Conservation (phyloP, 2,797 vertebrate genomes). For the Poeciliopsis turneri region DNA sequence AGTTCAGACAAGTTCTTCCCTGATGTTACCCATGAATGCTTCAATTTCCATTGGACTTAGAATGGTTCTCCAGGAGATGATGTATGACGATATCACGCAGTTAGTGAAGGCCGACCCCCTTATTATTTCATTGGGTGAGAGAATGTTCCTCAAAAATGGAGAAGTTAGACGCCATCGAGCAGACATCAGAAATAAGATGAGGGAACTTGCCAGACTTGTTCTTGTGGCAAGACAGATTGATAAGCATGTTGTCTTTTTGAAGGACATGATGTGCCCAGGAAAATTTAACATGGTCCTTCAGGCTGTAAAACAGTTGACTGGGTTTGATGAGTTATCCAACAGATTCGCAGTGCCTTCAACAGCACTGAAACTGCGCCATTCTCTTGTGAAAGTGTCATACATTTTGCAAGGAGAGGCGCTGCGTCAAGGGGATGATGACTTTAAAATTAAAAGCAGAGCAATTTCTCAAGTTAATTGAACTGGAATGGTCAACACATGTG, state of each 20-base stretch:
- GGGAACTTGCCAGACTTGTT: constrained; percentile 22
- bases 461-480: neutral
- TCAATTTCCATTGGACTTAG: neutral
- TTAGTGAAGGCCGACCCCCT: too few species aligned
- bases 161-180: neutral
- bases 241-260: constrained; percentile 9
- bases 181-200: constrained; percentile 20
- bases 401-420: constrained; percentile 25
- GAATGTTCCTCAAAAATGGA: neutral
- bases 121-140: too few species aligned
- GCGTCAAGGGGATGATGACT: neutral
- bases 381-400: constrained; percentile 1
- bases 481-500: constrained; percentile 7
- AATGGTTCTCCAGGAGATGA: too few species aligned
- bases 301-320: constrained; percentile 8
- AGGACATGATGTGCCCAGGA: constrained; percentile 10
- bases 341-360: neutral
- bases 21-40: neutral
- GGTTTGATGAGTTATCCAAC: neutral
- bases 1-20: neutral
- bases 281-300: constrained; percentile 11
- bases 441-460: neutral
- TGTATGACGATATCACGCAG: too few species aligned
- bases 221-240: constrained; percentile 3
- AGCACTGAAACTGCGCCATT: constrained; percentile 3